A percentile compares a stretch with the other conserved stretches of the same genome.
Evolutionary conservation across 2,888 invertebrate genomes (phyloP).

Genomic region (Caradrina kadenii): DNA sequence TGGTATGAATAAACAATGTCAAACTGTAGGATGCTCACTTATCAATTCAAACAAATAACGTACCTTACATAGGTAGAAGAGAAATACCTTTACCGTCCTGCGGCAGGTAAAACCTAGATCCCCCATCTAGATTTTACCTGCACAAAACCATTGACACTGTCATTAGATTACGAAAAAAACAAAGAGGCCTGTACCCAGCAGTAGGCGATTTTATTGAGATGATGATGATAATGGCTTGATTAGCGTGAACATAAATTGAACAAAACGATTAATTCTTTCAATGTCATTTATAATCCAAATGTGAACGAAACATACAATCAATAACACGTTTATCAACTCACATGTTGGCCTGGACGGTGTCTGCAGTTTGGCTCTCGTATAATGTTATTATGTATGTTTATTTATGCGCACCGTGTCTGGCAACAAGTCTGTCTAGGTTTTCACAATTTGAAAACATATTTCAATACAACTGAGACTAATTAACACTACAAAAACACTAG

Average conservation of each 20-base stretch:
- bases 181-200: neutral
- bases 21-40: neutral
- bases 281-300: conserved; percentile 30
- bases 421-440: conserved; percentile 37
- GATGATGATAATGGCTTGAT: conserved; percentile 1
- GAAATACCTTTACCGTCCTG: neutral
- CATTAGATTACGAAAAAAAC: neutral
- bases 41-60: neutral
- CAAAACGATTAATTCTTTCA: neutral
- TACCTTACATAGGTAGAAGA: neutral
- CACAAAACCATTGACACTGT: neutral
- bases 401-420: conserved; percentile 33
- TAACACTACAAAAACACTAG: conserved; percentile 11
- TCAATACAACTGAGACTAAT: conserved; percentile 24
- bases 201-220: neutral
- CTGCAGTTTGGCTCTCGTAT: conserved; percentile 35
- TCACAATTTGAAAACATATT: conserved; percentile 14
- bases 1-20: neutral
- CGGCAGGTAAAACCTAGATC: neutral
- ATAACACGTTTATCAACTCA: conserved; percentile 56
- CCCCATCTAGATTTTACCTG: too few species aligned
- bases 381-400: conserved; percentile 30
- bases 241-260: neutral
- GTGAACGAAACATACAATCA: conserved; percentile 39
- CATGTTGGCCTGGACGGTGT: conserved; percentile 32